Conservation (phyloP, 2,113 vertebrate species). For the Dipodomys merriami region DNA sequence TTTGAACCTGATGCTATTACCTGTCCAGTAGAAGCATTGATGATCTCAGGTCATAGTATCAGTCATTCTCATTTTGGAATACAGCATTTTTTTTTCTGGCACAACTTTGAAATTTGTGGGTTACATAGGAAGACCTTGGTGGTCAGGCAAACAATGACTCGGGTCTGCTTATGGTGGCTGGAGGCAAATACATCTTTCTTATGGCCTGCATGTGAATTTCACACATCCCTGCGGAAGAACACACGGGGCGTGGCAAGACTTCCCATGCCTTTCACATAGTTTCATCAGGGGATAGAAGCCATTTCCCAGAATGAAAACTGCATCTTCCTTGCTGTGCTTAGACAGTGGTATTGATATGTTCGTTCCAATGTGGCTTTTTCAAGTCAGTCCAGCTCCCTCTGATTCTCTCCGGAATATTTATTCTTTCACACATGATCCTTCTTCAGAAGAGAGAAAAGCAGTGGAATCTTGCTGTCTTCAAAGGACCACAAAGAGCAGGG, state of each 20-base stretch:
- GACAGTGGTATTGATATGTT: conserved; percentile 30
- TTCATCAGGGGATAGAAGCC: background rate
- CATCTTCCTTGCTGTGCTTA: conserved; percentile 56
- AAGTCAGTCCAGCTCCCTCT: conserved; percentile 64
- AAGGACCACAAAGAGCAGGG: conserved; percentile 70
- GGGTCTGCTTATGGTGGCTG: background rate
- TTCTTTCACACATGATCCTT: conserved; percentile 47
- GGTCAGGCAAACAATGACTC: background rate
- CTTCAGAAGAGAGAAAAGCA: conserved; percentile 49
- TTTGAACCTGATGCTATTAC: background rate
- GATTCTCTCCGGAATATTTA: conserved; percentile 48
- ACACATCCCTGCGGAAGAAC: background rate
- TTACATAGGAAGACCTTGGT: background rate
- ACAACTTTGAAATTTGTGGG: background rate
- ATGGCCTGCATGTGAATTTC: background rate
- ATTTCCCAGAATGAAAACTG: conserved; percentile 38
- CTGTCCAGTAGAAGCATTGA: background rate
- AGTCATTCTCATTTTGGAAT: background rate
- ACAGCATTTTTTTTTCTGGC: background rate
- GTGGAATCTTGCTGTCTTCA: conserved; percentile 71
- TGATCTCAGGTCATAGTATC: background rate
- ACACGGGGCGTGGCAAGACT: background rate
- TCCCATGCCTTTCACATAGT: background rate
- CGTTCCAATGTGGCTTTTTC: conserved; percentile 60
- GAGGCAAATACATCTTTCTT: background rate